These are phyloP conservation scores for Drosophila mercatorum DNA, from an alignment of 2,888 invertebrate genomes.

Conservation along the genomic window DNA sequence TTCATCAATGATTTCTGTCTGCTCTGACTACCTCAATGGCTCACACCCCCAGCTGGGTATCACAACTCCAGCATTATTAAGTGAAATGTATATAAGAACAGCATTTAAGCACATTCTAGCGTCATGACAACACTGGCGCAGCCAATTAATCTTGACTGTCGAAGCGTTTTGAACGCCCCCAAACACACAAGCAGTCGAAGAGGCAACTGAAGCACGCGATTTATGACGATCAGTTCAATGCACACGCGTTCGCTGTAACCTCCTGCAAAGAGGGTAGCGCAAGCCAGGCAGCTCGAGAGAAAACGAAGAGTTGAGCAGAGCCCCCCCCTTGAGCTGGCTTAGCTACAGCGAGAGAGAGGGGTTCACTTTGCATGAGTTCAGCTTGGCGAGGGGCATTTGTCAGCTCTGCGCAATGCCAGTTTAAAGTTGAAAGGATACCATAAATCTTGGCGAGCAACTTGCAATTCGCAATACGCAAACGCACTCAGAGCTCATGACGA, in stretches of 20 bases:
- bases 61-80: background rate
- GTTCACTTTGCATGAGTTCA: slow-evolving; percentile 60
- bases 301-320: slow-evolving; percentile 32
- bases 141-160: slow-evolving; percentile 55
- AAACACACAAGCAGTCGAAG: background rate
- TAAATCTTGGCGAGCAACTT: slow-evolving; percentile 73
- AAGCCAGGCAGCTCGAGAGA: slow-evolving; percentile 28
- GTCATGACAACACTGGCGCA: slow-evolving; percentile 45
- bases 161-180: slow-evolving; percentile 32
- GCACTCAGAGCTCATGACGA: slow-evolving; percentile 21
- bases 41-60: background rate
- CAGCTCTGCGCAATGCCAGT: slow-evolving; percentile 52
- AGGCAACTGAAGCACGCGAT: slow-evolving; percentile 44
- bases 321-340: slow-evolving; percentile 39
- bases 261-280: slow-evolving; percentile 62
- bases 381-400: slow-evolving; percentile 45
- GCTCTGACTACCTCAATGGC: background rate
- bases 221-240: slow-evolving; percentile 73
- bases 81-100: slow-evolving; percentile 18
- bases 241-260: slow-evolving; percentile 61
- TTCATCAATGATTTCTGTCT: background rate
- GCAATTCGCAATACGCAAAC: slow-evolving; percentile 17
- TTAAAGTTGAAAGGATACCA: slow-evolving; percentile 82
- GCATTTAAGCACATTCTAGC: slow-evolving; percentile 21
- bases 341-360: slow-evolving; percentile 8